Conservation (phyloP, 2,797 vertebrate genomes). For the Alcedo quadribrachys region DNA sequence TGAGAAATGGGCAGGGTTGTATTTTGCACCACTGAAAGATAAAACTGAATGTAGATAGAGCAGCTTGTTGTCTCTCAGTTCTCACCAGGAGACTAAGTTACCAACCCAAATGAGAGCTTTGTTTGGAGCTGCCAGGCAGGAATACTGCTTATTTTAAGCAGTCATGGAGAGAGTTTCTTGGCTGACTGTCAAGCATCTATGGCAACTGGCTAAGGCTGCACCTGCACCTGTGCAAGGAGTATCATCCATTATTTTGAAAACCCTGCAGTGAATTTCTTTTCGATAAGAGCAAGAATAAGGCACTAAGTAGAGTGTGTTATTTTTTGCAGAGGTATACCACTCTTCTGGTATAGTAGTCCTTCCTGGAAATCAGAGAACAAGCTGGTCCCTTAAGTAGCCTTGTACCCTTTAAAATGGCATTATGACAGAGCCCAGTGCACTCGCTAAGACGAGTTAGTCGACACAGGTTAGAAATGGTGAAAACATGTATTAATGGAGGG, state of each 20-base stretch:
- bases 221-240: slow-evolving; percentile 6
- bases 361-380: not conserved
- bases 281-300: not conserved
- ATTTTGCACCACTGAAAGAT: not conserved
- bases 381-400: not conserved
- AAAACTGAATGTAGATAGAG: not conserved
- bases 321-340: not conserved
- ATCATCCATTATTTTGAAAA: not conserved
- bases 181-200: slow-evolving; percentile 16
- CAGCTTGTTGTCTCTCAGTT: not conserved
- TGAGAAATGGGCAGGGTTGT: not conserved
- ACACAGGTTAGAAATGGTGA: not conserved
- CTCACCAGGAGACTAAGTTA: not conserved
- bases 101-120: not conserved
- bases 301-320: not conserved
- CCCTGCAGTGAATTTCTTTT: not conserved
- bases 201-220: slow-evolving; percentile 8
- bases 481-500: not conserved
- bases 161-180: not conserved
- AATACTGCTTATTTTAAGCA: slow-evolving; percentile 26
- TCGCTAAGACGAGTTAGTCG: not conserved
- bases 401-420: not conserved
- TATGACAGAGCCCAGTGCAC: not conserved
- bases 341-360: not conserved
- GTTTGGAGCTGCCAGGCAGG: not conserved